phyloP scores from a whole-genome alignment of 2,797 vertebrate species.

The Prunella strophiata region DNA sequence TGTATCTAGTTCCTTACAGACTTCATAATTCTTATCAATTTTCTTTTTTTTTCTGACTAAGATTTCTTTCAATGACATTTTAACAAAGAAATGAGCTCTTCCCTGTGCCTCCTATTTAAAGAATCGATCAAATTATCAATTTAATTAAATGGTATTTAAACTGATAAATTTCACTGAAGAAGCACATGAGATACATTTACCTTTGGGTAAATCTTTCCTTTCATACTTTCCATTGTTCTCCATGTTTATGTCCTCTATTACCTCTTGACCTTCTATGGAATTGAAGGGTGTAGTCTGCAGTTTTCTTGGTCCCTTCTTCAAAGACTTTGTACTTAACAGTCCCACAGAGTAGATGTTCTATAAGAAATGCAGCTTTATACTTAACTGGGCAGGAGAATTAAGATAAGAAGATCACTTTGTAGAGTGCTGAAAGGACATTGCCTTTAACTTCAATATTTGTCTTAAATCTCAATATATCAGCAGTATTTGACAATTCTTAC shows the following conservation, averaged over 20 bases:
- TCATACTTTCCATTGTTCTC: background rate
- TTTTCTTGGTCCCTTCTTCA: background rate
- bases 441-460: background rate
- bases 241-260: background rate
- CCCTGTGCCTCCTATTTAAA: background rate
- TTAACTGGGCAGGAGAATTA: background rate
- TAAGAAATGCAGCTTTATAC: background rate
- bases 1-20: background rate
- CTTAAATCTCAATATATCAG: background rate
- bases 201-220: background rate
- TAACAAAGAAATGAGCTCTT: background rate
- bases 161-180: background rate
- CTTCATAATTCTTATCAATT: background rate
- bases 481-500: background rate
- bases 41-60: background rate
- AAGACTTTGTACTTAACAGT: background rate
- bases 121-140: background rate
- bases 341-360: background rate
- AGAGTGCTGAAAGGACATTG: background rate
- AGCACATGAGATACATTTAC: background rate
- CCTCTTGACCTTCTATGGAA: background rate
- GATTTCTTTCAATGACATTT: background rate
- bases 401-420: background rate
- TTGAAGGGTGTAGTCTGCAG: rapidly evolving
- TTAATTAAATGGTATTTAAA: background rate